Evolutionary conservation across 2,888 invertebrate species (phyloP), one percentile per base, ranked within the genome.

Genomic region (Piscicola geometra): DNA sequence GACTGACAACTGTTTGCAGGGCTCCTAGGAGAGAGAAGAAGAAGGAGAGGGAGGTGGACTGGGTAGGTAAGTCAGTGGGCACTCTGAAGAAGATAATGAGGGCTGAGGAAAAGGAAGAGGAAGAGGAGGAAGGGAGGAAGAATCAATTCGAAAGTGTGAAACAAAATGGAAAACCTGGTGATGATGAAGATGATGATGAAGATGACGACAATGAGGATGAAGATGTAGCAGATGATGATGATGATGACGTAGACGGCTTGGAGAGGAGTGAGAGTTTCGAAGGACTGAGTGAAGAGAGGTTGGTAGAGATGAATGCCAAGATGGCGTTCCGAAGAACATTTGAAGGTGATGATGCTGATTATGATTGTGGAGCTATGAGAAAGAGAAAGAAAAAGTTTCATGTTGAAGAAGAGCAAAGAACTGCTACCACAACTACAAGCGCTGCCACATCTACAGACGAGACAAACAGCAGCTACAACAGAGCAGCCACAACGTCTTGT

Each of bases 31-130:
- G 41, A 41, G 41, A 41, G 9, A 41, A 41, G 15, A 41, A 41
- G 9, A 15, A 9, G 41, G 41, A 41, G 15, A 41, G 15, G 15
- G 15, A 41, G 9, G 15, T 9, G 15, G 41, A 41, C 5, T 9
- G 41, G 15, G 41, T 5, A 9, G 41, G 5, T 9, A 41, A 41
- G 5, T 41, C 15, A 9, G 41, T 41, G 41, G 41, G 41, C 5
- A 41, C 9, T 41, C 15, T 15, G 5, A 41, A 47, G 92, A 92
- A 84, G 90, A 90, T 80, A 92, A 93, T 82, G 91, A 91, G 86
- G 90, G 91, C 87, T 90, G 92, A 87, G 92, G 92, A 69, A 93
- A 93, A 89, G 93, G 93, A 81, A 68, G 75, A 74, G 25, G 18
- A 21, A 32, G 52, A 47, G 25, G 77, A 75, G 56, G 64, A 67